phyloP scores from a whole-genome alignment of 2,113 vertebrate species.

The Pterocles orientalis region DNA sequence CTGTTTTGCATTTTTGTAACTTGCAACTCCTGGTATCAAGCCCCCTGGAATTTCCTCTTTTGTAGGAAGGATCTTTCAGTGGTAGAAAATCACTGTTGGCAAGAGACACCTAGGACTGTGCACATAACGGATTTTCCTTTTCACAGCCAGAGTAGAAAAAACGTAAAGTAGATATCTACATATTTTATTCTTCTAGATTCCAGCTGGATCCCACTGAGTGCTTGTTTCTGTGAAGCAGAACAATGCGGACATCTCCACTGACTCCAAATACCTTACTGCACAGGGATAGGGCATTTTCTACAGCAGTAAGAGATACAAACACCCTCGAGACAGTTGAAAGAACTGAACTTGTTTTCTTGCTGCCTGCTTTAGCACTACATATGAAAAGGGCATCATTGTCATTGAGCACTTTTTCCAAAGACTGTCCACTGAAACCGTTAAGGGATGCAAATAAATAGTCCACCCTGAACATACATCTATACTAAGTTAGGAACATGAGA shows the following conservation, averaged over 20 bases:
- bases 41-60: background rate
- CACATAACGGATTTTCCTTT: background rate
- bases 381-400: background rate
- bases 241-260: background rate
- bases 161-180: background rate
- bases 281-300: background rate
- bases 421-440: background rate
- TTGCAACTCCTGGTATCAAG: background rate
- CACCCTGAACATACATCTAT: background rate
- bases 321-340: background rate
- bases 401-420: background rate
- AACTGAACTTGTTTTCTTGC: background rate
- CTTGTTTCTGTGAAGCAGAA: background rate
- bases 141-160: background rate
- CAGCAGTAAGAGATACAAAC: background rate
- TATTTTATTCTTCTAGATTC: background rate
- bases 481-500: background rate
- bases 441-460: background rate
- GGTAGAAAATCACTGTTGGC: background rate
- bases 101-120: background rate
- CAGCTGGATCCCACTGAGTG: background rate
- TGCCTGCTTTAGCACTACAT: background rate
- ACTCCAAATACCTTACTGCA: background rate
- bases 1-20: background rate
- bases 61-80: background rate